Conservation (phyloP, 2,888 invertebrate genomes). For the Laspeyria flexula region DNA sequence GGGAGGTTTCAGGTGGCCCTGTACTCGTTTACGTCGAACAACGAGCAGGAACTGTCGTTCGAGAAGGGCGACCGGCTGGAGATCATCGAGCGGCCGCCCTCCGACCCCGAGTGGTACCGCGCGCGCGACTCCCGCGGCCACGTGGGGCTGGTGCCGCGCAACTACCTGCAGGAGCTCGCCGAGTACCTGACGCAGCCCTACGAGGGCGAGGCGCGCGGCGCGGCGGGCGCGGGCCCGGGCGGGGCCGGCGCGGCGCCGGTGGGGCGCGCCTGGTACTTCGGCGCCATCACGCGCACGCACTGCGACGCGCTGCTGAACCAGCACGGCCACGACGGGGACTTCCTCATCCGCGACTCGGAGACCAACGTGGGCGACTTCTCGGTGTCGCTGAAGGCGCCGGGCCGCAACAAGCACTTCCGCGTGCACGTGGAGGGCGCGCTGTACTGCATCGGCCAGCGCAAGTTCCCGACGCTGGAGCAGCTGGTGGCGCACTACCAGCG, state of each 20-base stretch:
- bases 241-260: conserved; percentile 58
- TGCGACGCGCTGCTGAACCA: conserved; percentile 98
- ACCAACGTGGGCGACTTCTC: conserved; percentile 99
- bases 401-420: conserved; percentile 99
- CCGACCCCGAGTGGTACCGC: conserved; percentile 99
- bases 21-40: conserved; percentile 97
- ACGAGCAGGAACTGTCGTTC: conserved; percentile 98
- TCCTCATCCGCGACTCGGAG: conserved; percentile 99
- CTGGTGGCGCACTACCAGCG: conserved; percentile 99
- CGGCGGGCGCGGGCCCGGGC: conserved; percentile 23
- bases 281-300: conserved; percentile 97
- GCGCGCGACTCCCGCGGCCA: conserved; percentile 97
- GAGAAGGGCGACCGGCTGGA: conserved; percentile 98
- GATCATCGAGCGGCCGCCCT: conserved; percentile 97
- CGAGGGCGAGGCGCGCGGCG: conserved; percentile 42
- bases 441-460: conserved; percentile 99
- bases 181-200: conserved; percentile 95
- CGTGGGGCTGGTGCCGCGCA: conserved; percentile 97
- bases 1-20: conserved; percentile 89
- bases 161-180: conserved; percentile 96
- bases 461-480: conserved; percentile 98
- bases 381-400: conserved; percentile 98
- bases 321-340: conserved; percentile 98
- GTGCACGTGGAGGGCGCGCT: conserved; percentile 97
- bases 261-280: conserved; percentile 98